Conservation (phyloP, 1,140 invertebrate species). For the Scylla paramamosain region DNA sequence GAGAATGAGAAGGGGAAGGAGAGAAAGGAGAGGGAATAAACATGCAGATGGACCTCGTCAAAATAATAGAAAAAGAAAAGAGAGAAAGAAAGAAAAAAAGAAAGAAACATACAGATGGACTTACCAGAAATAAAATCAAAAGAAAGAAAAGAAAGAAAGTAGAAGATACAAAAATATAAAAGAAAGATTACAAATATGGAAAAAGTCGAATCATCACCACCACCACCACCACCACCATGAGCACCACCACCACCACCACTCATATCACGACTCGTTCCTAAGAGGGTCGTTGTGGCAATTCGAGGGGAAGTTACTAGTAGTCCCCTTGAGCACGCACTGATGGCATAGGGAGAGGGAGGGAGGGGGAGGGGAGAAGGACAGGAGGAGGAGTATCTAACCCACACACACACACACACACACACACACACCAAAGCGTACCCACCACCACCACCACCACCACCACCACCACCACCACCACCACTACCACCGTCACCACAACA, state of each 20-base stretch:
- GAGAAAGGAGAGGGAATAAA: background rate
- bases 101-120: background rate
- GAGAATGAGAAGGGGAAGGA: background rate
- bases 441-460: background rate
- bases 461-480: background rate
- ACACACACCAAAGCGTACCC: conserved; percentile 6
- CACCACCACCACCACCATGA: background rate
- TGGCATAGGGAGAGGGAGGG: background rate
- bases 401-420: conserved; percentile 36
- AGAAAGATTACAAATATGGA: background rate
- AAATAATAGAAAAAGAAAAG: too few species aligned
- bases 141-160: background rate
- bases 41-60: too few species aligned
- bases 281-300: background rate
- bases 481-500: background rate
- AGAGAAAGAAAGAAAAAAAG: background rate
- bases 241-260: background rate
- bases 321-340: background rate
- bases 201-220: too few species aligned
- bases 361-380: background rate
- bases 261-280: background rate
- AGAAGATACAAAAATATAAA: background rate
- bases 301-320: background rate
- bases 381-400: background rate
- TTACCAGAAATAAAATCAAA: too few species aligned